Evolutionary conservation across 2,113 vertebrate species (phyloP).

Genomic region (Archocentrus centrarchus): DNA sequence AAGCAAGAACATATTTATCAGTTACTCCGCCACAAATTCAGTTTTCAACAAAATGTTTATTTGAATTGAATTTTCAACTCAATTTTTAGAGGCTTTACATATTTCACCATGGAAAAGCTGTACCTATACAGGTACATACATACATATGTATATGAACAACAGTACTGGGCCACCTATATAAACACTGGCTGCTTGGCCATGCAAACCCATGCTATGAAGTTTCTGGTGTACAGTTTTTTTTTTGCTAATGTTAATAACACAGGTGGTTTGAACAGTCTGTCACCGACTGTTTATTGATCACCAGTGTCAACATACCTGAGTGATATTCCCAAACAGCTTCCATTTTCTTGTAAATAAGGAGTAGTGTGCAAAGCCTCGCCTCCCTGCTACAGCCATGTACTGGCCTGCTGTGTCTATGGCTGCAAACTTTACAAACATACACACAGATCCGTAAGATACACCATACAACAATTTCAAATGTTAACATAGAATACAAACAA

Average conservation of each 20-base stretch:
- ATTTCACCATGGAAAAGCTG: not conserved
- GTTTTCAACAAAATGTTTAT: not conserved
- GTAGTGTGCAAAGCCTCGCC: constrained; percentile 98
- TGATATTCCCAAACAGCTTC: constrained; percentile 99
- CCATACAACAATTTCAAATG: not conserved
- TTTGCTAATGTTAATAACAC: not conserved
- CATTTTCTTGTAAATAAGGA: constrained; percentile 96
- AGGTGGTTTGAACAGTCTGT: not conserved
- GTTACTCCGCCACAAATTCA: not conserved
- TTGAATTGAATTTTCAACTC: not conserved
- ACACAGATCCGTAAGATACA: constrained; percentile 23
- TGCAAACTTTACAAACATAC: constrained; percentile 86
- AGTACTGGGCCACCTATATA: not conserved
- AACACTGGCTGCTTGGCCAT: not conserved
- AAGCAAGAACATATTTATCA: not conserved
- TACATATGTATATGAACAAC: not conserved
- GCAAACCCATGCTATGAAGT: not conserved
- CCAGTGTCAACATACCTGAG: constrained; percentile 84
- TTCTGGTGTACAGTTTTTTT: not conserved
- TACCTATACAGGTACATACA: too few species aligned
- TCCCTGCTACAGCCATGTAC: constrained; percentile 95
- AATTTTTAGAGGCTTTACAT: not conserved
- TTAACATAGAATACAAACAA: not conserved
- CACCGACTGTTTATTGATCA: not conserved
- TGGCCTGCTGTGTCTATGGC: constrained; percentile 95